Evolutionary conservation across 1,140 invertebrate genomes (phyloP), one percentile per base, ranked within the genome.

Genomic region (Neomicropteryx cornuta): DNA sequence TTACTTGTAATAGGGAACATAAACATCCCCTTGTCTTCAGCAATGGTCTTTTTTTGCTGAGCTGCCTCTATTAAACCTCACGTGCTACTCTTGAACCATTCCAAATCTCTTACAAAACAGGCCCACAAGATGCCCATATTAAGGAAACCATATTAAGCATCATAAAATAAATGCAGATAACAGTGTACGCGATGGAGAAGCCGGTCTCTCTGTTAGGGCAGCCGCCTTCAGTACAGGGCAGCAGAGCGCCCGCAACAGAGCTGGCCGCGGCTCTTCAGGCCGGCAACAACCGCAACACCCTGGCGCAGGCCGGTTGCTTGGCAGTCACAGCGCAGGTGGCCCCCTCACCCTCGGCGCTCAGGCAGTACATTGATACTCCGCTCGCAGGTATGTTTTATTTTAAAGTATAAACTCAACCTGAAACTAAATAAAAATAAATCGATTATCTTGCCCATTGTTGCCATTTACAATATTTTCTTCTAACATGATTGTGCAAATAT

Each of bases 331-430:
- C 83, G 1, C 71, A 77, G 36, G 72, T 78, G 0, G 67, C 75
- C 33, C 73, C 83, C 17, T 76, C 82, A 41, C 76, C 76, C 13
- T 73, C 79, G 10, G 83, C 90, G 52, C 49, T 95, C 0, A 83
- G 90, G 44, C 81, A 90, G 45, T 97, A 97, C 66, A 59, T 96
- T 27, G 87, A 90, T 40, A 84, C 79, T 54, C 82, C 91, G 4
- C 92, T 91, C 10, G 74, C 79, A 49, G 83, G 83, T 78, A 51
- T 47, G 30, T 36, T 31, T 27, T 23, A 27, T 27, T 39, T 13
- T 16, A 18, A 22, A n/a, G 17, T 19, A 37, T 11, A 37, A 6
- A 32, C 14, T 32, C 18, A 14, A 14, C 13, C 13, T 14, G 30
- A 5, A 6, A 6, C 6, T 28, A 36, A 31, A 32, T 14, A 5